A percentile compares a stretch with the other conserved stretches of the same genome.
Conservation (phyloP, 2,888 invertebrate species). For the Halictus ligatus region DNA sequence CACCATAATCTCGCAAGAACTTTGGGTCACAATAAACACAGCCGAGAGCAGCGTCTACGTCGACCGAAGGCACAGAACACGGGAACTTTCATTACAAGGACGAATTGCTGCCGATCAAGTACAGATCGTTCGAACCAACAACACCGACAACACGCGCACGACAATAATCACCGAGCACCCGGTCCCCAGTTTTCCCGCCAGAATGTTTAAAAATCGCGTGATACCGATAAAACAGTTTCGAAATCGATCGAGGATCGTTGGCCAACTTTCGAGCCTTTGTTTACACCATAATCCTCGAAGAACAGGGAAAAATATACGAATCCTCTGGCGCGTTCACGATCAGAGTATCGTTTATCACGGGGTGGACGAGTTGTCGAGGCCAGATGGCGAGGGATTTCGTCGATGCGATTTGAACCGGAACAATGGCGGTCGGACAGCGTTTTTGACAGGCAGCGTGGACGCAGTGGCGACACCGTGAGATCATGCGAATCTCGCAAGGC, state of each 20-base stretch:
- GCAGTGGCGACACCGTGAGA: not conserved
- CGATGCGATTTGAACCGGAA: conserved; percentile 47
- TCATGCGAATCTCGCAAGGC: not conserved
- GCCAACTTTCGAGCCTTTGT: not conserved
- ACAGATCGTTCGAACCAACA: not conserved
- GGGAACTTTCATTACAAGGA: not conserved
- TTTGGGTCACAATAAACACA: conserved; percentile 13
- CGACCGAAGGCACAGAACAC: not conserved
- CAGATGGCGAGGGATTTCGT: conserved; percentile 3
- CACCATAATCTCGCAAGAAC: conserved; percentile 46
- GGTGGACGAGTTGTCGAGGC: conserved; percentile 12
- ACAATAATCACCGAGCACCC: not conserved
- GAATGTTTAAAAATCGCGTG: not conserved
- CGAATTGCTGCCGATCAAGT: not conserved
- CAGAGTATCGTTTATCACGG: not conserved
- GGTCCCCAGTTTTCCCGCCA: conserved; percentile 36
- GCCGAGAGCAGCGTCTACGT: not conserved
- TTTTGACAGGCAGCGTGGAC: not conserved
- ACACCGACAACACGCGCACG: too few species aligned
- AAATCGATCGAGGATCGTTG: conserved; percentile 40
- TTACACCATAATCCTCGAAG: not conserved
- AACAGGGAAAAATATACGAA: not conserved
- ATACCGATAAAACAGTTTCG: conserved; percentile 54
- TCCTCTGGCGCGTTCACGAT: not conserved
- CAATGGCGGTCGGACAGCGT: conserved; percentile 47